Conservation (phyloP, 1,140 invertebrate species). For the Zaprionus davidi region DNA sequence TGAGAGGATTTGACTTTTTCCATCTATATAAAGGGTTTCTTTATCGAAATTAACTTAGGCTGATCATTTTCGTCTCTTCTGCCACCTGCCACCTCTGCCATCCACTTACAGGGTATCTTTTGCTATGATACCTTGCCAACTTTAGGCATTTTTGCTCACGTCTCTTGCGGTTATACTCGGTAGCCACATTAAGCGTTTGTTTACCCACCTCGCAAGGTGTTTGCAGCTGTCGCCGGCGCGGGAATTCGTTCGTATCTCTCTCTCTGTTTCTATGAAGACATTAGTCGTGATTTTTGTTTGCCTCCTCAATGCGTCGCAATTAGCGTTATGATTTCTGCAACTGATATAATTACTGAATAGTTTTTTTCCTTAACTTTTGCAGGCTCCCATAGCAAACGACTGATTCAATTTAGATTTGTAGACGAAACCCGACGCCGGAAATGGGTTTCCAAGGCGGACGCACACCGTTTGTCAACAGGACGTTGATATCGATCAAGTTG, state of each 20-base stretch:
- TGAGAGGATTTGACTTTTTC: no score
- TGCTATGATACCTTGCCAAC: not conserved
- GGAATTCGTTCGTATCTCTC: constrained; percentile 10
- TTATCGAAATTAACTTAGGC: no score
- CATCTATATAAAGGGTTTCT: no score
- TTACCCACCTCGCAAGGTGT: constrained; percentile 29
- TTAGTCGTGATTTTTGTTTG: constrained; percentile 5
- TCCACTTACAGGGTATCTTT: not conserved
- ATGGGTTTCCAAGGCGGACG: constrained; percentile 72
- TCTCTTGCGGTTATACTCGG: constrained; percentile 29
- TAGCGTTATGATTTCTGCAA: constrained; percentile 28
- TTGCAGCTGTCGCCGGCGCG: no score
- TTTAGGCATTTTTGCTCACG: not conserved
- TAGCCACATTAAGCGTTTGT: constrained; percentile 30
- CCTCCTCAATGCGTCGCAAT: constrained; percentile 2
- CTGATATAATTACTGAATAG: constrained; percentile 19
- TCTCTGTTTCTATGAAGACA: constrained; percentile 8
- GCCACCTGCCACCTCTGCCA: no score
- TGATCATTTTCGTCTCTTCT: no score
- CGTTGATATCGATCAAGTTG: constrained; percentile 77
- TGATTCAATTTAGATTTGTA: constrained; percentile 13
- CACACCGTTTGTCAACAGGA: constrained; percentile 70
- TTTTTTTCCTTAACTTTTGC: constrained; percentile 17
- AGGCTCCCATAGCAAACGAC: constrained; percentile 34
- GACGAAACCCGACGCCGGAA: constrained; percentile 17